These are phyloP conservation scores for Mionectes macconnelli DNA, from an alignment of 2,113 vertebrate species.

Conservation along the genomic window DNA sequence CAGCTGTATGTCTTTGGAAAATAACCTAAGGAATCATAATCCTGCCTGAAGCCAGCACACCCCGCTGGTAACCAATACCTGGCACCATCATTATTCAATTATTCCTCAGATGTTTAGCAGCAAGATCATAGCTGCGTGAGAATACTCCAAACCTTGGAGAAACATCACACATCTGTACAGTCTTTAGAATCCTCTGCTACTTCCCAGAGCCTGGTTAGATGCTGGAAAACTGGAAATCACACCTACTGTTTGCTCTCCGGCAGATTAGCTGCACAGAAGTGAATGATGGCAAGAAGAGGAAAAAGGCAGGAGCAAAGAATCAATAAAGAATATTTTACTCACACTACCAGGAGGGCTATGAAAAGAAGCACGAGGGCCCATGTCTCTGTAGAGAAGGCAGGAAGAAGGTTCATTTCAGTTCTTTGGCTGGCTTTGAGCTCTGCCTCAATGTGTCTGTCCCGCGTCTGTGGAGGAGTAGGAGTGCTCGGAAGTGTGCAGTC, in stretches of 20 bases:
- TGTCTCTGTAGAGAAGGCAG: slow-evolving; percentile 13
- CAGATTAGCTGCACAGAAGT: neutral
- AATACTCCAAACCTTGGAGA: neutral
- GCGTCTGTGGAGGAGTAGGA: neutral
- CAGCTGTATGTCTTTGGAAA: neutral
- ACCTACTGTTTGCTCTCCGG: neutral
- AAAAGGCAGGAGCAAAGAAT: neutral
- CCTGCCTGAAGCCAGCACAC: neutral
- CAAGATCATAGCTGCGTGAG: neutral
- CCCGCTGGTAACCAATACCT: neutral
- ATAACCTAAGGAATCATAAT: neutral
- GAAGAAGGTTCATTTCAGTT: slow-evolving; percentile 41
- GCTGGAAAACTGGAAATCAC: neutral
- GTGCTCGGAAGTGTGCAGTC: accelerated
- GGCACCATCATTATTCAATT: neutral
- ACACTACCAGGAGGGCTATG: neutral
- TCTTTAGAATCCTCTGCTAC: neutral
- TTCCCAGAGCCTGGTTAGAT: neutral
- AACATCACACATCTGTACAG: accelerated
- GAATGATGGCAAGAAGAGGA: neutral
- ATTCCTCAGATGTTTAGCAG: neutral
- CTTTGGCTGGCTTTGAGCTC: neutral
- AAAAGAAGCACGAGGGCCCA: slow-evolving; percentile 31
- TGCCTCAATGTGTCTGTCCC: neutral
- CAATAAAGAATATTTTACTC: slow-evolving; percentile 10